Evolutionary conservation across 2,888 invertebrate species (phyloP), one percentile per base, ranked within the genome.

Genomic region (Griposia aprilina): DNA sequence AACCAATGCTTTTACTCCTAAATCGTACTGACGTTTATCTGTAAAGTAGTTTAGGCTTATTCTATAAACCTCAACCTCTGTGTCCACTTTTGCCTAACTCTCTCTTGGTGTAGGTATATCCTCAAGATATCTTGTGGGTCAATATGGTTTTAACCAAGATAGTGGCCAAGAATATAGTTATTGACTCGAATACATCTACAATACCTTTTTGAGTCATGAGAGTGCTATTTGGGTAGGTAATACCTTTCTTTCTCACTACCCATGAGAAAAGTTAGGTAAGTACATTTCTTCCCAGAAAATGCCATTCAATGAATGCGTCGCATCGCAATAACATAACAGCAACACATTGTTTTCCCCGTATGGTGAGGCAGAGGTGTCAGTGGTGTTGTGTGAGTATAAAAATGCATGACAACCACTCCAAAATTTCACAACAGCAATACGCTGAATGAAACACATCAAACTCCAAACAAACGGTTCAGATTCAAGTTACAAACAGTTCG

Each of bases 401-500:
- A 36, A 20, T 62, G 62, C 62, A 62, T 62, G 36, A 23, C 62
- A 62, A 62, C 17, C 11, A 15, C 3, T 26, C 45, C 30, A 57
- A 76, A 52, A 81, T 84, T 82, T 78, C 76, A 59, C 52, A 74
- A 85, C 26, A 73, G 20, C n/a, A 71, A 48, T 71, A 67, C 67
- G 23, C 26, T n/a, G 74, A 85, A 85, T 81, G 57, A 41, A 67
- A 45, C 23, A 36, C 5, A 60, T 62, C 57, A 63, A 52, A 73
- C 52, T 30, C 7, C 67, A 52, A 85, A 76, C 70, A 45, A 85
- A 72, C 52, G 17, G 26, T 30, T 13, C n/a, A 7, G 63, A n/a
- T 10, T 85, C 86, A 45, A 26, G 82, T 82, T 85, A 74, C 85
- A 60, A 26, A 76, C 20, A 13, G 11, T 86, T 84, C 87, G 26